Evolutionary conservation across 2,888 invertebrate genomes (phyloP), one percentile per base, ranked within the genome.

Genomic region (Monoplex corrugatus): DNA sequence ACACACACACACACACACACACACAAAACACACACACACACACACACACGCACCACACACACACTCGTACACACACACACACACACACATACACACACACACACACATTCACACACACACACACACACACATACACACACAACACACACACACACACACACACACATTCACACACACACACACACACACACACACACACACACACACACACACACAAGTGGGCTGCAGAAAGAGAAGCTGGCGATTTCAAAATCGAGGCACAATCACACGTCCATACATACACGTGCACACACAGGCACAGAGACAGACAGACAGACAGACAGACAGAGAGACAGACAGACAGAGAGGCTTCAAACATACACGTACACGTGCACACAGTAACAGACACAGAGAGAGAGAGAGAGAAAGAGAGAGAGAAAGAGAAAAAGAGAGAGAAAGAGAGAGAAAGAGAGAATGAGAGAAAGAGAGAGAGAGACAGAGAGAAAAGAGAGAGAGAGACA

Each of bases 31-130:
- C 2, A 19, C 23, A 50, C 35, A 13, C 23, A 16, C 75, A 6
- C 13, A 72, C 3, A 5, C 35, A 10, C 80, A 6, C 13, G 43
- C 80, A 80, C 8, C 38, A 19, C 8, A 82, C 75, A 10, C 5
- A 3, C 8, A 75, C 28, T 75, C 10, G 28, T n/a, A 40, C 44
- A 10, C 44, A 16, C 19, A 23, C 75, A 84, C 84, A 84, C 16
- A 87, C 28, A 87, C 38, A 87, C 44, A 87, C 87, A 87, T 0
- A 87, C 87, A 32, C 75, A 87, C 32, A 44, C 86, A 68, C 40
- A 50, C 72, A 86, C 57, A 86, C 63, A 68, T 28, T 38, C 23
- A 32, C 78, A 35, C 40, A 50, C 44, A 43, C 82, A 82, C 82
- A 43, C 43, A 32, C 44, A 82, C 44, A 28, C 44, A 82, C 82